These are phyloP conservation scores for Hyles euphorbiae DNA, from an alignment of 1,140 invertebrate genomes.

Conservation along the genomic window DNA sequence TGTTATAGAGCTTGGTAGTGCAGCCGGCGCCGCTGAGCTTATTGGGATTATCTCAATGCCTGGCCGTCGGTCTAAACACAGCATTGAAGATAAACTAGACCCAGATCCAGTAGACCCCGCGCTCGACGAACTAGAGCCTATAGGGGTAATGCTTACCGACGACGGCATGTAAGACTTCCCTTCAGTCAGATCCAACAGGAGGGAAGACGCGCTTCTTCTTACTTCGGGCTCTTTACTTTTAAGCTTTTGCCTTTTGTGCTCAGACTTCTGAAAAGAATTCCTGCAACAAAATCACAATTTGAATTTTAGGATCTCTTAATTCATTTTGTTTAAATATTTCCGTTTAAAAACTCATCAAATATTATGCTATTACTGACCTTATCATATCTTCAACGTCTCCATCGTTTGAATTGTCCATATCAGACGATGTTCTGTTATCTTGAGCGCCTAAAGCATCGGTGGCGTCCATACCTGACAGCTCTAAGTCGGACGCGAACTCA, in stretches of 20 bases:
- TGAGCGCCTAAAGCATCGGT: conserved; percentile 73
- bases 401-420: conserved; percentile 78
- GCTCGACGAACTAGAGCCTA: conserved; percentile 69
- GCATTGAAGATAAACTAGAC: conserved; percentile 78
- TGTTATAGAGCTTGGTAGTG: conserved; percentile 86
- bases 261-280: conserved; percentile 75
- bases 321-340: neutral
- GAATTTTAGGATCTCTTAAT: neutral
- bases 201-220: conserved; percentile 53
- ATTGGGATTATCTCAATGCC: conserved; percentile 90
- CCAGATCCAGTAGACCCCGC: conserved; percentile 47
- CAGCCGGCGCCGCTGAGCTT: conserved; percentile 77
- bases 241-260: conserved; percentile 72
- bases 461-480: conserved; percentile 79
- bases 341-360: no score
- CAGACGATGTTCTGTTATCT: conserved; percentile 74
- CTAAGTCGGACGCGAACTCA: conserved; percentile 78
- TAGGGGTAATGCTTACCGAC: conserved; percentile 88
- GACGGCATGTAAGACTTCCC: conserved; percentile 80
- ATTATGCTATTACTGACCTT: conserved; percentile 44
- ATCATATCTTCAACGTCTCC: conserved; percentile 78
- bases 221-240: conserved; percentile 64
- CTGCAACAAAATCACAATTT: conserved; percentile 40
- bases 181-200: conserved; percentile 76
- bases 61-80: conserved; percentile 81